A percentile compares a stretch with the other conserved stretches of the same genome.
These are phyloP conservation scores for Trachurus trachurus DNA, from an alignment of 2,797 vertebrate genomes.

Conservation along the genomic window DNA sequence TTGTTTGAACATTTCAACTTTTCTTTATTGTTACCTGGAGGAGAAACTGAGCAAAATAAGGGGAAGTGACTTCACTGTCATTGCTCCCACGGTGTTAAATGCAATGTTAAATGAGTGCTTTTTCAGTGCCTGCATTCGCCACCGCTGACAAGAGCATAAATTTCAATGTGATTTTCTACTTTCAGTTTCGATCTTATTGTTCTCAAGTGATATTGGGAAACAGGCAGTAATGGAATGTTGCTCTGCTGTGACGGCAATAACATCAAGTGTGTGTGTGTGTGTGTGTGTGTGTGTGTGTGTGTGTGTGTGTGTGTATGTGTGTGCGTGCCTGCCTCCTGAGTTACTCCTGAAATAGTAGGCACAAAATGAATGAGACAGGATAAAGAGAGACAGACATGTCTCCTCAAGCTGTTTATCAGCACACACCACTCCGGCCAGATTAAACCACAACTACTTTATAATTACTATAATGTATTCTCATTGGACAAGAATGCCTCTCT, in stretches of 20 bases:
- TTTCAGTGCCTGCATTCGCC: slow-evolving; percentile 4
- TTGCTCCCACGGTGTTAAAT: not conserved
- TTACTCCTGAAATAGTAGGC: slow-evolving; percentile 13
- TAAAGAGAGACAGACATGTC: slow-evolving; percentile 7
- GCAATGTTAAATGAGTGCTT: not conserved
- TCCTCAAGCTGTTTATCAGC: slow-evolving; percentile 64
- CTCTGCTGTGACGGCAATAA: slow-evolving; percentile 26
- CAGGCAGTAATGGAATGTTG: slow-evolving; percentile 18
- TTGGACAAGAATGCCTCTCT: slow-evolving; percentile 47
- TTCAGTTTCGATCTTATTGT: slow-evolving; percentile 26
- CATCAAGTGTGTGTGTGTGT: slow-evolving; percentile 4
- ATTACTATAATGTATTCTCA: slow-evolving; percentile 63
- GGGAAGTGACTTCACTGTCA: not conserved
- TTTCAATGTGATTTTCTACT: slow-evolving; percentile 1
- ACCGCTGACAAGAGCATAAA: not conserved
- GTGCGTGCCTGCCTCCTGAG: not conserved
- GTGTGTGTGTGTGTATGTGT: slow-evolving; percentile 4
- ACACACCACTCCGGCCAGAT: slow-evolving; percentile 57
- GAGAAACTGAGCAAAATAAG: not conserved
- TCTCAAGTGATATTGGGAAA: slow-evolving; percentile 27
- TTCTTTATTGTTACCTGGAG: not conserved
- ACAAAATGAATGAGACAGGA: slow-evolving; percentile 48
- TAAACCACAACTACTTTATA: slow-evolving; percentile 66
- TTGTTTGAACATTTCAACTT: not conserved
- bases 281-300: slow-evolving; percentile 1